Percentiles rank a stretch among this genome's conserved stretches.
These are phyloP conservation scores for Hirundo rustica DNA, from an alignment of 2,797 vertebrate species.

Conservation along the genomic window DNA sequence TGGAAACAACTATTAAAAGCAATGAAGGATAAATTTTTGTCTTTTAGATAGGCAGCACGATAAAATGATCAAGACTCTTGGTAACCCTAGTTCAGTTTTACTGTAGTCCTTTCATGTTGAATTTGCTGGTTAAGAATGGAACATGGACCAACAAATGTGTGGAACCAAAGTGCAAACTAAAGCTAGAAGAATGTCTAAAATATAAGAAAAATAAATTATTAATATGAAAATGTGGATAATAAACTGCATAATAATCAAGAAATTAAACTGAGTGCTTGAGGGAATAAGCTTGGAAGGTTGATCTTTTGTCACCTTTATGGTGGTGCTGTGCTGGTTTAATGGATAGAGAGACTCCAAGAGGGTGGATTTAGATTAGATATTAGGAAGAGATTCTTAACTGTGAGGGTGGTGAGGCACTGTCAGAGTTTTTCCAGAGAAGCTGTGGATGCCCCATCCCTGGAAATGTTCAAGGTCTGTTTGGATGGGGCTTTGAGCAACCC, in stretches of 20 bases:
- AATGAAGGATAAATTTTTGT: neutral
- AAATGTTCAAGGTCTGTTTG: rapidly evolving
- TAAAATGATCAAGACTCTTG: neutral
- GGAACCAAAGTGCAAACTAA: neutral
- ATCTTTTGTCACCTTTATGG: neutral
- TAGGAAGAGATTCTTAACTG: neutral
- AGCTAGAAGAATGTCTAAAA: neutral
- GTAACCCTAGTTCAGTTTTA: neutral
- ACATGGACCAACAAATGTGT: neutral
- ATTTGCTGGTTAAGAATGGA: neutral
- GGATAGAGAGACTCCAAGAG: neutral
- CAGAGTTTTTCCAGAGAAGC: neutral
- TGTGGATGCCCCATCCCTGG: neutral
- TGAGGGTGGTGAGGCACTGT: neutral
- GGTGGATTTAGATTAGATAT: neutral
- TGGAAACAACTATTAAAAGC: neutral
- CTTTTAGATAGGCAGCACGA: rapidly evolving
- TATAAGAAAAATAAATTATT: neutral
- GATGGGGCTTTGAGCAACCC: neutral
- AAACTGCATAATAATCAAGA: neutral
- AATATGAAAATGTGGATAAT: neutral
- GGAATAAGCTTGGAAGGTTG: neutral
- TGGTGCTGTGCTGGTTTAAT: neutral
- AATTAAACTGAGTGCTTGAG: neutral
- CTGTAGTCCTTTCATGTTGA: neutral